Percentiles rank a stretch among this genome's conserved stretches.
phyloP scores from a whole-genome alignment of 2,888 invertebrate species.

The Ramazzottius varieornatus region DNA sequence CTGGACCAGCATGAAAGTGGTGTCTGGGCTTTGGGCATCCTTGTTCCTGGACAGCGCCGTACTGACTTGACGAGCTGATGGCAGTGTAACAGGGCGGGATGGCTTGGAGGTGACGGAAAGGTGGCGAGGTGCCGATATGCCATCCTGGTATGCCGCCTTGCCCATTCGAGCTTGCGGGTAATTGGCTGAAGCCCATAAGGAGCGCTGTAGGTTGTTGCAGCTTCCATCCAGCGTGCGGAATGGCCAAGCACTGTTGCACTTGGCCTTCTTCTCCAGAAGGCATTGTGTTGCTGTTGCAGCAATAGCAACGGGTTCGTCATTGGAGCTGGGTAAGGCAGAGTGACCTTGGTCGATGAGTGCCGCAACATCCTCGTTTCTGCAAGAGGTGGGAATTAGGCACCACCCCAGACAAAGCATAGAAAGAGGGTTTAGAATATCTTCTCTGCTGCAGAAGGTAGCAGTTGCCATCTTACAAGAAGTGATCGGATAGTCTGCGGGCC shows the following conservation, averaged over 20 bases:
- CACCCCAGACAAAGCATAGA: too few relatives aligned
- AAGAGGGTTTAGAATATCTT: too few relatives aligned
- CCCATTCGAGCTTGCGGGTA: slow-evolving; percentile 15
- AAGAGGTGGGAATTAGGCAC: too few relatives aligned
- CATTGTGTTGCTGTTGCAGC: too few relatives aligned
- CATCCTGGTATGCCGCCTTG: slow-evolving; percentile 16
- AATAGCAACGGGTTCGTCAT: too few relatives aligned
- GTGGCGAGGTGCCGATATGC: slow-evolving; percentile 14
- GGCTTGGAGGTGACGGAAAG: background rate
- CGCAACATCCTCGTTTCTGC: too few relatives aligned
- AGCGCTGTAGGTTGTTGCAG: slow-evolving; percentile 16
- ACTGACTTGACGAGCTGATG: background rate
- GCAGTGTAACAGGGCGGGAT: background rate
- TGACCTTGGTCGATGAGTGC: too few relatives aligned
- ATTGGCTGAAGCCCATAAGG: slow-evolving; percentile 16
- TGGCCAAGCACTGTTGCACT: background rate
- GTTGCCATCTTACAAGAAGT: background rate
- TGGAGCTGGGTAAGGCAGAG: too few relatives aligned
- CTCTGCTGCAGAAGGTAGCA: too few relatives aligned
- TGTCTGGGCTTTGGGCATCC: slow-evolving; percentile 8
- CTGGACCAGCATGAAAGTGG: slow-evolving; percentile 18
- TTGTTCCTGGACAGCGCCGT: background rate
- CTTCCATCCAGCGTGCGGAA: slow-evolving; percentile 16
- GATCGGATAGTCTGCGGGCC: background rate
- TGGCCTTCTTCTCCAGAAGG: background rate